phyloP scores from a whole-genome alignment of 2,113 vertebrate genomes.

The Stigmatopora nigra region DNA sequence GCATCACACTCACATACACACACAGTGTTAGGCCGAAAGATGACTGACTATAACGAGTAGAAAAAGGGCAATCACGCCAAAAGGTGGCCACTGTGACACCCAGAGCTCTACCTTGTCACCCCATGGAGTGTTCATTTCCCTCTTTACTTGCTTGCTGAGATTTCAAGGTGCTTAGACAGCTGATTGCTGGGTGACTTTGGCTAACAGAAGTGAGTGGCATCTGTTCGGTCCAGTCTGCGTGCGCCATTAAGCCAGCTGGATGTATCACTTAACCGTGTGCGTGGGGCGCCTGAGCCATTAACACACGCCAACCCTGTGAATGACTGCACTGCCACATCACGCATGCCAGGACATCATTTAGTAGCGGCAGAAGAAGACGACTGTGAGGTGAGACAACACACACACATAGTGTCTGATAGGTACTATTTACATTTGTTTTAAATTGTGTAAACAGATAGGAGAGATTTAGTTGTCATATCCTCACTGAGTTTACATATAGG shows the following conservation, averaged over 20 bases:
- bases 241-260: constrained; percentile 47
- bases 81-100: constrained; percentile 17
- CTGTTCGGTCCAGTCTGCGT: constrained; percentile 43
- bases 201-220: constrained; percentile 46
- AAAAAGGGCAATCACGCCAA: constrained; percentile 35
- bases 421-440: constrained; percentile 12
- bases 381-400: constrained; percentile 9
- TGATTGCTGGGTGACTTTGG: constrained; percentile 55
- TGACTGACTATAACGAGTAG: constrained; percentile 16
- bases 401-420: constrained; percentile 17
- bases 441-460: background rate
- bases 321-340: constrained; percentile 15
- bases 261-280: constrained; percentile 33
- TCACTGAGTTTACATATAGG: no score
- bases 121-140: constrained; percentile 33
- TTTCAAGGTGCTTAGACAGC: constrained; percentile 48
- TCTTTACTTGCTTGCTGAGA: constrained; percentile 31
- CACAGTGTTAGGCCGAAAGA: background rate
- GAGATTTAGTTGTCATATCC: background rate
- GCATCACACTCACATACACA: constrained; percentile 18
- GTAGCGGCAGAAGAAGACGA: constrained; percentile 19
- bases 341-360: constrained; percentile 50
- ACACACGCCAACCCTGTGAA: constrained; percentile 46
- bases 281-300: constrained; percentile 44
- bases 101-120: constrained; percentile 27